Evolutionary conservation across 2,113 vertebrate species (phyloP).

Genomic region (Nothoprocta perdicaria): DNA sequence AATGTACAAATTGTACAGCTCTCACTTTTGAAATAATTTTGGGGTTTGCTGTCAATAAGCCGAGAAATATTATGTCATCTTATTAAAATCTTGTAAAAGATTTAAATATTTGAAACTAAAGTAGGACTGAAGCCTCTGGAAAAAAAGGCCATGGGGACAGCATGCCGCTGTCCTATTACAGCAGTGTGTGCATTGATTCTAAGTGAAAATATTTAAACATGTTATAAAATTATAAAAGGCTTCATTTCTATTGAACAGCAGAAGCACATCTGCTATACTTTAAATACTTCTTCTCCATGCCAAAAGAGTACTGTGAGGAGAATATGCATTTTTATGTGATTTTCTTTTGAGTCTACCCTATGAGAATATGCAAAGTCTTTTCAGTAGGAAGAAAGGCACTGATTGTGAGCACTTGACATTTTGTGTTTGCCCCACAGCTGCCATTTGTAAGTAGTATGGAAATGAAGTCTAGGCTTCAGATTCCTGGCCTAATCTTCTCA

Average conservation of each 20-base stretch:
- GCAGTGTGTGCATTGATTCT: neutral
- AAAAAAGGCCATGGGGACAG: neutral
- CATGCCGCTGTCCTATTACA: slow-evolving; percentile 1
- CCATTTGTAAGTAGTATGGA: slow-evolving; percentile 11
- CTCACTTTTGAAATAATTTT: slow-evolving; percentile 3
- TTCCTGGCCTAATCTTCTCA: slow-evolving; percentile 27
- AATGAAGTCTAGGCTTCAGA: slow-evolving; percentile 4
- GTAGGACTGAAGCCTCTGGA: neutral
- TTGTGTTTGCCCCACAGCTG: slow-evolving; percentile 23
- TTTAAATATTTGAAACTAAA: slow-evolving; percentile 6
- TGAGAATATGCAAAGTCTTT: slow-evolving; percentile 16
- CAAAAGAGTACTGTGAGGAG: slow-evolving; percentile 23
- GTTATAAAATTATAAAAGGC: slow-evolving; percentile 22
- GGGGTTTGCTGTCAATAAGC: neutral
- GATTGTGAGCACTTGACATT: slow-evolving; percentile 26
- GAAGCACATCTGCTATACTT: slow-evolving; percentile 41
- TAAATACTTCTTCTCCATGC: slow-evolving; percentile 38
- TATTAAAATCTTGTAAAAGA: neutral
- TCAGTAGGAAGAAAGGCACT: slow-evolving; percentile 38
- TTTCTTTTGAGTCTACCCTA: slow-evolving; percentile 52
- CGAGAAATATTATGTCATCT: neutral
- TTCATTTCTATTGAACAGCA: slow-evolving; percentile 10
- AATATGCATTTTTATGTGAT: slow-evolving; percentile 39
- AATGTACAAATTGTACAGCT: neutral
- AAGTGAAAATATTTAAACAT: slow-evolving; percentile 40